Base-by-base conservation (phyloP, 2,797 vertebrate species). In the Schizopygopsis malacanthus region DNA sequence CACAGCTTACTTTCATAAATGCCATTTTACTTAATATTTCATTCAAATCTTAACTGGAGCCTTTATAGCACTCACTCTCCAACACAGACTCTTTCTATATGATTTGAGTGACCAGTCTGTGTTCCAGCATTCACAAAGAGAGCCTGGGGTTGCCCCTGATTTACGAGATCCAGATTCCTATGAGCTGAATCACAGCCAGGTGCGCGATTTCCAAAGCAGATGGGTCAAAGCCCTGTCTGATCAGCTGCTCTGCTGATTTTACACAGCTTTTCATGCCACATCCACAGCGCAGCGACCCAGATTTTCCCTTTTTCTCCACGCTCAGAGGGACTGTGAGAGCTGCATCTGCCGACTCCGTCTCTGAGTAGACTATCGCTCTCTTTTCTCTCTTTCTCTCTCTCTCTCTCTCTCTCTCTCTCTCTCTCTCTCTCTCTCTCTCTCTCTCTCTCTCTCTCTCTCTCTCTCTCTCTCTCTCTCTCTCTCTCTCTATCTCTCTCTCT, bases 161-260 rank as follows among this genome's bases (percentile, higher is more conserved):
- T 91, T 90, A 90, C 56, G 79, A 84, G 88, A 87, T 70, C 75
- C 86, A 89, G 86, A 89, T 90, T 91, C 89, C 88, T 90, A 47
- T 3, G 18, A 43, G 71, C 85, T 90, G 90, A 90, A 84, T 87
- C 87, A 63, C 80, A 88, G 80, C 87, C 84, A 89, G 88, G 85
- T 90, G 83, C 70, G 28, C 67, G 47, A 50, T 69, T 81, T 80
- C 83, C 82, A 87, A 88, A 87, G 71, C 87, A 76, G 73, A 89
- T 85, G 85, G 61, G 73, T 81, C 72, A 85, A 86, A 72, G 80
- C 43, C 12, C 43, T 6, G 41, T 41, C 52, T 52, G 50, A 79
- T 77, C 63, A 82, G 63, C 82, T 84, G 47, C n/a, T 70, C 72
- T n/a, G 79, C 52, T 84, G 65, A 67, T 79, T 56, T 78, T n/a